Conservation (phyloP, 2,113 vertebrate species). For the Cyprinus carpio region DNA sequence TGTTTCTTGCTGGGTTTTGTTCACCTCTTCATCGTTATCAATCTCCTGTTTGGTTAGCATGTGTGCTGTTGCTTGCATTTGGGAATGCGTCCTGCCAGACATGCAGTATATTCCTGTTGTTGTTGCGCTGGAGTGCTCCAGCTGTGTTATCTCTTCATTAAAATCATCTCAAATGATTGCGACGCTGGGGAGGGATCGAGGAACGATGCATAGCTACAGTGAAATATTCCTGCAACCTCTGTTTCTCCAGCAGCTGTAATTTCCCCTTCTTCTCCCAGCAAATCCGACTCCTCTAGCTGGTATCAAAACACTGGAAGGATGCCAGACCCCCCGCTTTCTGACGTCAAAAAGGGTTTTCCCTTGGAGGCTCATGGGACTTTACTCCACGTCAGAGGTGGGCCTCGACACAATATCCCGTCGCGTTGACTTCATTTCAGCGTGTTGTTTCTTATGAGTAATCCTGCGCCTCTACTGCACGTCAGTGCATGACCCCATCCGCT, state of each 20-base stretch:
- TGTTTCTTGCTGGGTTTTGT: too few relatives aligned
- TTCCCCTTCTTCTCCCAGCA: conserved; percentile 66
- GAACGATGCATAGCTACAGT: neutral
- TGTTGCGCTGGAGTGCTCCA: neutral
- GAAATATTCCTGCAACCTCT: conserved; percentile 16
- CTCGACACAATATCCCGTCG: conserved; percentile 37
- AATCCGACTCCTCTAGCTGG: conserved; percentile 61
- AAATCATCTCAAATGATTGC: neutral
- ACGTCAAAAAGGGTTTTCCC: conserved; percentile 72
- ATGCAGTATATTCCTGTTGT: neutral
- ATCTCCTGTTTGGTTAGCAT: too few relatives aligned
- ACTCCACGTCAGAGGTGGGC: conserved; percentile 58
- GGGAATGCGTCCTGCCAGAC: too few relatives aligned
- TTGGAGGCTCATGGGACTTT: conserved; percentile 64
- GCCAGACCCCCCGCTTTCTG: conserved; percentile 59
- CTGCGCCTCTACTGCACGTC: conserved; percentile 15
- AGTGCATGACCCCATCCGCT: neutral
- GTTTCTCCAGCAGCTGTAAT: conserved; percentile 65
- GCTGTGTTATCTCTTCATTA: neutral
- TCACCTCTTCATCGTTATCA: too few relatives aligned
- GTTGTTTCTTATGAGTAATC: neutral
- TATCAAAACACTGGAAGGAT: conserved; percentile 68
- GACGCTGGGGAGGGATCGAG: neutral
- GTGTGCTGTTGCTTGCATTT: too few relatives aligned
- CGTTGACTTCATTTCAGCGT: conserved; percentile 20